Evolutionary conservation across 2,888 invertebrate species (phyloP), one percentile per base, ranked within the genome.

Genomic region (Sipha maydis): DNA sequence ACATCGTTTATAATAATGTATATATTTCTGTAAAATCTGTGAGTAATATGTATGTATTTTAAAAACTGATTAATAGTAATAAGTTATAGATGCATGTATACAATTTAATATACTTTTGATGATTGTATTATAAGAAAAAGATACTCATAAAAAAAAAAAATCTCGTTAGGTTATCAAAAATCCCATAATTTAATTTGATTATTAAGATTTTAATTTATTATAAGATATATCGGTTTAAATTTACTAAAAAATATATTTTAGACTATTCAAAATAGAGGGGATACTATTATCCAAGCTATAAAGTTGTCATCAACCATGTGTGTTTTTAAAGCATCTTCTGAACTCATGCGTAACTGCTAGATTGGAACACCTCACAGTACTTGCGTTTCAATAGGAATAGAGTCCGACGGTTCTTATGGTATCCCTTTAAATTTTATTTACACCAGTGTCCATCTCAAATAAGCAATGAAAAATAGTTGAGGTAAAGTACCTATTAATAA

Each of bases 261-360:
- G 92, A 97, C 95, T 67, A 98, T 99, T 11, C 99, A 99, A 92
- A 98, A 97, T 92, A 95, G 99, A 90, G 99, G 99, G 75, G 99
- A 97, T 79, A 97, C 98, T 82, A 99, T 99, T 9, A 99, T 99
- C 91, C 96, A 96, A 71, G 98, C 98, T 0, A 95, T 99, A 86
- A 99, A 99, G 93, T 96, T 99, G 95, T 99, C 99, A 0, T 99
- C 99, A 8, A 99, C 99, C 3, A 96, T 99, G 95, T 99, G 99
- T 54, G 99, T 99, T 4, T 99, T 99, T 31, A 99, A 99, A 93
- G 99, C 99, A 48, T 98, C 99, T 54, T 96, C 96, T 90, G 99
- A 99, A 92, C 99, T 99, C 92, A 98, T 99, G 96, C 95, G 95
- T 90, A 98, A 98, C 92, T 98, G 99, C 98, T 99, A 97, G 95